A percentile compares a stretch with the other conserved stretches of the same genome.
Conservation (phyloP, 2,888 invertebrate species). For the Oligia latruncula region DNA sequence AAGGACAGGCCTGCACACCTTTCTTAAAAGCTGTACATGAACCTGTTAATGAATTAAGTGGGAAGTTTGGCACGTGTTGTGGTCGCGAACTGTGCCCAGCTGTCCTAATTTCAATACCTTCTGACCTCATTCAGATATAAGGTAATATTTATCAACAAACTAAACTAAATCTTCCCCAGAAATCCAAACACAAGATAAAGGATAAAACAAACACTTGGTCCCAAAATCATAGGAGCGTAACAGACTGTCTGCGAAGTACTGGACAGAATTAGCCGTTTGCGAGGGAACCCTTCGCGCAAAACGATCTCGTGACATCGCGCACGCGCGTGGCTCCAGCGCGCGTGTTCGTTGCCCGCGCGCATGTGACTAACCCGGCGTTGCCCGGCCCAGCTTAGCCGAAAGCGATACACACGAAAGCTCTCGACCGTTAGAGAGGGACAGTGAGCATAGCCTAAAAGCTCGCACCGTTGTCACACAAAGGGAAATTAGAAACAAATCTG, state of each 20-base stretch:
- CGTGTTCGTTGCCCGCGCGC: conserved; percentile 86
- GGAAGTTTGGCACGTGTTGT: conserved; percentile 2
- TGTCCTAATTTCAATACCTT: conserved; percentile 39
- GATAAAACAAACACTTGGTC: conserved; percentile 64
- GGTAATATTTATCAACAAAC: conserved; percentile 27
- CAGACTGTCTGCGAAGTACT: conserved; percentile 68
- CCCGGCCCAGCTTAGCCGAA: conserved; percentile 76
- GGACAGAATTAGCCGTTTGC: conserved; percentile 74
- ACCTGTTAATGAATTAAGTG: conserved; percentile 9
- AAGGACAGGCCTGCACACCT: too few relatives aligned
- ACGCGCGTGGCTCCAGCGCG: conserved; percentile 68
- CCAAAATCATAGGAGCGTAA: conserved; percentile 68
- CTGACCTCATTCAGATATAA: conserved; percentile 24
- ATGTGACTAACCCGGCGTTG: conserved; percentile 80
- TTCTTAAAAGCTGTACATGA: conserved; percentile 8
- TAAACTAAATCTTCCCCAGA: conserved; percentile 68
- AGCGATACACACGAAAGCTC: conserved; percentile 82
- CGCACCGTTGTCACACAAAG: conserved; percentile 74
- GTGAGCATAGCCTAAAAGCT: conserved; percentile 77
- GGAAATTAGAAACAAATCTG: conserved; percentile 73
- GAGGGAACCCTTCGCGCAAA: conserved; percentile 62
- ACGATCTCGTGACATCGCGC: conserved; percentile 66
- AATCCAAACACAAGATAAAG: conserved; percentile 62
- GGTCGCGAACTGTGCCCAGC: conserved; percentile 25
- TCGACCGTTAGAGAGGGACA: conserved; percentile 79